These are phyloP conservation scores for Myrmecophaga tridactyla DNA, from an alignment of 2,113 vertebrate species.

Conservation along the genomic window DNA sequence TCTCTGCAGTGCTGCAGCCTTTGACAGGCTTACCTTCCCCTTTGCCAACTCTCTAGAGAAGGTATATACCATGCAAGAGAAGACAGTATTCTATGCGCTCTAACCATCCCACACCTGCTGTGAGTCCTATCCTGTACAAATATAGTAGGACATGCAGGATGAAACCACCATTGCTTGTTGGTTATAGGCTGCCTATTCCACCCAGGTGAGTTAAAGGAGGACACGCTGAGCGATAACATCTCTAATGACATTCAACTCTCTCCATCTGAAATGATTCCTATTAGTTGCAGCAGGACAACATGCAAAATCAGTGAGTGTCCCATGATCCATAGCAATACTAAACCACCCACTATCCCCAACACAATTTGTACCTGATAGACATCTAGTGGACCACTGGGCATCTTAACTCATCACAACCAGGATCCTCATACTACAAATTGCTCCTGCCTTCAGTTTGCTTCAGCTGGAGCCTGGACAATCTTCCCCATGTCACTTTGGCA, in stretches of 20 bases:
- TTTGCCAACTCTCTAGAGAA: not conserved
- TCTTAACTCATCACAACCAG: not conserved
- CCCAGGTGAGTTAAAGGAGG: not conserved
- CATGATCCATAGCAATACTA: accelerated
- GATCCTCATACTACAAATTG: not conserved
- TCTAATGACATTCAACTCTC: not conserved
- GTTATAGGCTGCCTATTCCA: not conserved
- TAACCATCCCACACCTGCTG: accelerated
- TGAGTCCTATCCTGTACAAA: not conserved
- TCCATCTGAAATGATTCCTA: not conserved
- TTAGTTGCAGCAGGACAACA: not conserved
- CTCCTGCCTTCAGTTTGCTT: not conserved
- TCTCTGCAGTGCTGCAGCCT: not conserved
- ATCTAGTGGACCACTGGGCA: no score
- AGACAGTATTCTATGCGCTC: not conserved
- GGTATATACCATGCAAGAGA: accelerated
- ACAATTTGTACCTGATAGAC: accelerated
- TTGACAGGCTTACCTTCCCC: not conserved
- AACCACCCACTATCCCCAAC: no score
- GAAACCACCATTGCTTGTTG: not conserved
- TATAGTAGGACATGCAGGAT: not conserved
- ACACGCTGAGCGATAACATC: not conserved
- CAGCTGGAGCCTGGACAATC: no score
- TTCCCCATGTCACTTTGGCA: accelerated
- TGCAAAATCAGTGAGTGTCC: not conserved